Base-by-base conservation (phyloP, 2,888 invertebrate genomes). In the Nudaria mundana region DNA sequence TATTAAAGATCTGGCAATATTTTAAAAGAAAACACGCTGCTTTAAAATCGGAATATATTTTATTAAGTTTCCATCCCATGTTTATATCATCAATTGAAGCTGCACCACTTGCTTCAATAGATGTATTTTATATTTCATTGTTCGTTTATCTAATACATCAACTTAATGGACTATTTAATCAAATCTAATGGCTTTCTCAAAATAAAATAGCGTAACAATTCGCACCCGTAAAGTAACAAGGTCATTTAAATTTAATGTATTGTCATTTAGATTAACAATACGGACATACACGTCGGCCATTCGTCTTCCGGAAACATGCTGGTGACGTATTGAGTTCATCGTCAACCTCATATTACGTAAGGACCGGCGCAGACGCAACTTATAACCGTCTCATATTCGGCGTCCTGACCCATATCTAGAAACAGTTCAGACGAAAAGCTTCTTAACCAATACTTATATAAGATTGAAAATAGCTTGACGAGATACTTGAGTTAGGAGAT, bases 271-370 rank as follows among this genome's bases (percentile, higher is more conserved):
- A 71, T 73, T 70, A 66, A 58, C 68, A 72, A 74, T 67, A 66
- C 64, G 61, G 48, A 56, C 66, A 57, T 59, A 65, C 66, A 64
- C 66, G 72, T 68, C 54, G 55, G 60, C 64, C 66, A 74, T 83
- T 74, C 63, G 68, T 82, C 79, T 76, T 81, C 72, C 85, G 87
- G 87, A 85, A 86, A 76, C 71, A 63, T 56, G 59, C 50, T 48
- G 31, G 74, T 86, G 87, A 86, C 84, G 86, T 86, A 79, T 84
- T 71, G 77, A 80, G 86, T 80, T 81, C 84, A 78, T 73, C 83
- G 80, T 80, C 80, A 76, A 77, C 82, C 66, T 58, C 74, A 75
- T 73, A 71, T 87, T 86, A 81, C 85, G 85, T 83, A 87, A 88
- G 76, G 71, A 72, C 66, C 74, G 66, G 68, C 75, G 74, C 76